Evolutionary conservation across 2,888 invertebrate species (phyloP), one percentile per base, ranked within the genome.

Genomic region (Rhagonycha fulva): DNA sequence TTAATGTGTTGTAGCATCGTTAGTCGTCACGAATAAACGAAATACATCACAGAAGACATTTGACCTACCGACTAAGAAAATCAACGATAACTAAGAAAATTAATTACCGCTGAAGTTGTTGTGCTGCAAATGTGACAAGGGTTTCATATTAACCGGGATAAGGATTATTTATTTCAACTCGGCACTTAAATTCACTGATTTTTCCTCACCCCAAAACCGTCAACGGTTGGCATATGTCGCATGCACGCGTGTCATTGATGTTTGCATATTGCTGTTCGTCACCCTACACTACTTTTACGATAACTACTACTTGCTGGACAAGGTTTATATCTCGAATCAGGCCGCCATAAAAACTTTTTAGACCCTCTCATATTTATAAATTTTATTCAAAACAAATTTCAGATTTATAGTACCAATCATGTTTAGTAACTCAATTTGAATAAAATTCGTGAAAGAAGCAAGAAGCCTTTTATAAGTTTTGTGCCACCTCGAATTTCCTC

Each of bases 11-110:
- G 47, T 71, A 74, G 68, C 71, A 47, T 76, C 74, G 77, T 76
- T 75, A 77, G 71, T 68, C 62, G 76, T 76, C 76, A 79, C 77
- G 79, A 79, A 80, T 78, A 78, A 79, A 78, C 78, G 78, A 79
- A 80, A 79, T 80, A 77, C 74, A 79, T 80, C 77, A 80, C 74
- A 68, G 70, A 72, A 68, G 75, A 76, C 74, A 71, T 77, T 76
- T 79, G 77, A 79, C 77, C 78, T 71, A 69, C 74, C 70, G 70
- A 63, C 72, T 78, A 74, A 78, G 78, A 79, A 68, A 75, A 75
- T 71, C 69, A 77, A 62, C 61, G 80, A 79, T 80, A 80, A 79
- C 74, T 72, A 74, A 63, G 67, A 24, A 78, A 76, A 79, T 80
- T 79, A 80, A 80, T 80, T 80, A 80, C 76, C 24, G 32, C 14